These are phyloP conservation scores for Ichneumon xanthorius DNA, from an alignment of 2,888 invertebrate genomes.

Conservation along the genomic window DNA sequence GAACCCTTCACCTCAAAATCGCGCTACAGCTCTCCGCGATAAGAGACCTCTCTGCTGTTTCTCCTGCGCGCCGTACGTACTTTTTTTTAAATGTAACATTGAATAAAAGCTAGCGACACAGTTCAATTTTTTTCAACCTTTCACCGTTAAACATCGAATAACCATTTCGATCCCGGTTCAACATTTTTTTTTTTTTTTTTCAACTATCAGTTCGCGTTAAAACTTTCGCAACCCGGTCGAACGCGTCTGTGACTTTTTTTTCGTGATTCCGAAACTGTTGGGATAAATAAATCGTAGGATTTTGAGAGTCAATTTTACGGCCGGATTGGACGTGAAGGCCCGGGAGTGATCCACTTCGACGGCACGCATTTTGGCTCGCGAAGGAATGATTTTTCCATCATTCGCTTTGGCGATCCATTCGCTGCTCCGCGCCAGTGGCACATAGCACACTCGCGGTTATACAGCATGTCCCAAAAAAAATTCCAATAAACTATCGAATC, in stretches of 20 bases:
- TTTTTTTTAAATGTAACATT: not conserved
- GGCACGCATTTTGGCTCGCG: conserved; percentile 56
- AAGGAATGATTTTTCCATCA: conserved; percentile 22
- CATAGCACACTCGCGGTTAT: not conserved
- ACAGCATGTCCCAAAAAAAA: not conserved
- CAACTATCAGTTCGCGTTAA: conserved; percentile 18
- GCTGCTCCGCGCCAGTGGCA: not conserved
- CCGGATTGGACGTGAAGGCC: not conserved
- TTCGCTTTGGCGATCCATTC: conserved; percentile 4
- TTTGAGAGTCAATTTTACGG: conserved; percentile 10
- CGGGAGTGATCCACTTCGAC: conserved; percentile 63
- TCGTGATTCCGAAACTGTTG: not conserved
- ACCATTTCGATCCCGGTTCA: not conserved
- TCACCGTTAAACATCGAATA: not conserved
- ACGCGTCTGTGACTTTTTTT: not conserved
- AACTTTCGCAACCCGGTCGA: not conserved
- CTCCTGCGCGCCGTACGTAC: not conserved
- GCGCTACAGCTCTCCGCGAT: conserved; percentile 24
- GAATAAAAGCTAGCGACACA: not conserved
- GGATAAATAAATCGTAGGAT: conserved; percentile 7
- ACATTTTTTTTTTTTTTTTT: not conserved
- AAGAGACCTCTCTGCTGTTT: not conserved
- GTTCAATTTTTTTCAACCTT: not conserved
- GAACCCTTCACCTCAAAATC: conserved; percentile 54
- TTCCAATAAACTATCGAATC: too few species aligned